These are phyloP conservation scores for Tachysurus fulvidraco DNA, from an alignment of 2,113 vertebrate species.

Conservation along the genomic window DNA sequence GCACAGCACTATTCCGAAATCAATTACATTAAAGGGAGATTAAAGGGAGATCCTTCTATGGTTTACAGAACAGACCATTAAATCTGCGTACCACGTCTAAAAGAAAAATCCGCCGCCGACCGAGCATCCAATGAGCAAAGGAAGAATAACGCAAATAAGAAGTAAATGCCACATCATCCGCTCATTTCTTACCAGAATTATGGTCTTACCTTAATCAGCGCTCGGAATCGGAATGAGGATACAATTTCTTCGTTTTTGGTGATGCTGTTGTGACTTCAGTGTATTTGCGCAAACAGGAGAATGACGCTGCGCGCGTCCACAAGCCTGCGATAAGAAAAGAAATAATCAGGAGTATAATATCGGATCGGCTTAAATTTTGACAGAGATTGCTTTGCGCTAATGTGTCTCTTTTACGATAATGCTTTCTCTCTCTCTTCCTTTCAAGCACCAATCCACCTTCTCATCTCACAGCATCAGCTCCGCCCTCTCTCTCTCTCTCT, in stretches of 20 bases:
- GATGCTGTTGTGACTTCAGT: conserved; percentile 45
- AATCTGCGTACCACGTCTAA: neutral
- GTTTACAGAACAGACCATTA: neutral
- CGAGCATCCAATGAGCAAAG: too few relatives aligned
- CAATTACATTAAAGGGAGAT: neutral
- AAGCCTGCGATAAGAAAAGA: conserved; percentile 32
- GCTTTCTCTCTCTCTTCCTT: conserved; percentile 22
- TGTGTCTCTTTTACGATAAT: conserved; percentile 59
- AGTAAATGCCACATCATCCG: too few relatives aligned
- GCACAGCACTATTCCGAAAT: neutral
- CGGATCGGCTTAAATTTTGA: neutral
- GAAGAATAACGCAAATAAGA: neutral
- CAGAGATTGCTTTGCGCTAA: conserved; percentile 63
- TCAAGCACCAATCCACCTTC: conserved; percentile 28
- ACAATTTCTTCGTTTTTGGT: conserved; percentile 8
- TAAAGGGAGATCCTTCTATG: neutral
- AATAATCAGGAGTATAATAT: neutral
- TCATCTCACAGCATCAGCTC: conserved; percentile 64
- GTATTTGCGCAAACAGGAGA: conserved; percentile 52
- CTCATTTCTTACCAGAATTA: neutral
- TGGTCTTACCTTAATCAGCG: conserved; percentile 21
- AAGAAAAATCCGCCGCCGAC: neutral
- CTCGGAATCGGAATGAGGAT: conserved; percentile 1
- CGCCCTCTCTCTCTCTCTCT: conserved; percentile 39
- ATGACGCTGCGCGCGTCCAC: conserved; percentile 45